A percentile compares a stretch with the other conserved stretches of the same genome.
These are phyloP conservation scores for Drosophila dives DNA, from an alignment of 2,888 invertebrate species.

Conservation along the genomic window DNA sequence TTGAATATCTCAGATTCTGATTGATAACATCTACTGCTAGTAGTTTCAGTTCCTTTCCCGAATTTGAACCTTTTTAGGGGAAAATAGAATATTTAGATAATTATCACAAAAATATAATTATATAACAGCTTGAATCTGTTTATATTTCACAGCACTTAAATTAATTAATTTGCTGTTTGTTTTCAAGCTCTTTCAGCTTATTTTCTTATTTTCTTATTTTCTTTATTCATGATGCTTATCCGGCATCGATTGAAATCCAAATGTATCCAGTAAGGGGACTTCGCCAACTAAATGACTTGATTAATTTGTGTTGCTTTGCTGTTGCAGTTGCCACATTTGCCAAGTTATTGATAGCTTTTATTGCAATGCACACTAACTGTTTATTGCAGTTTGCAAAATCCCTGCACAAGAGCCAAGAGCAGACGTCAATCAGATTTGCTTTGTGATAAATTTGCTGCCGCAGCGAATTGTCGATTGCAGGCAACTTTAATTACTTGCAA, in stretches of 20 bases:
- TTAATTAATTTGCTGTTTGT: conserved; percentile 1
- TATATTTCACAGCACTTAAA: neutral
- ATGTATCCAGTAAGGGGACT: conserved; percentile 6
- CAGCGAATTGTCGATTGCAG: conserved; percentile 53
- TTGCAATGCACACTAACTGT: conserved; percentile 35
- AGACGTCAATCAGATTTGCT: conserved; percentile 71
- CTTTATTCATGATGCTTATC: conserved; percentile 18
- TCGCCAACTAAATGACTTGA: conserved; percentile 15
- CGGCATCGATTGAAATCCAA: conserved; percentile 40
- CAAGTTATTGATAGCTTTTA: conserved; percentile 65
- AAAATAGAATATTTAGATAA: too few species aligned
- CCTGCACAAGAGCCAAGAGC: conserved; percentile 56
- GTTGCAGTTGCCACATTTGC: conserved; percentile 46
- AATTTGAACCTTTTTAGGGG: too few species aligned
- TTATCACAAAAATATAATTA: too few species aligned
- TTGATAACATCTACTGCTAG: neutral
- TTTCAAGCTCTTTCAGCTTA: neutral
- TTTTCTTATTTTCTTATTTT: conserved; percentile 1
- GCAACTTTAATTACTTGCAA: conserved; percentile 69
- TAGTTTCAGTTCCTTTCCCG: too few species aligned
- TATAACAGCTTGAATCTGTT: neutral
- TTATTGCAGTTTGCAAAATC: conserved; percentile 28
- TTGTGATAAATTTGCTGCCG: conserved; percentile 69
- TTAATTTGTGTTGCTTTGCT: conserved; percentile 33
- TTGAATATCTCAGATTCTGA: conserved; percentile 24